Percentiles rank a stretch among this genome's conserved stretches.
These are phyloP conservation scores for Listrodromus nycthemerus DNA, from an alignment of 2,888 invertebrate species.

Conservation along the genomic window DNA sequence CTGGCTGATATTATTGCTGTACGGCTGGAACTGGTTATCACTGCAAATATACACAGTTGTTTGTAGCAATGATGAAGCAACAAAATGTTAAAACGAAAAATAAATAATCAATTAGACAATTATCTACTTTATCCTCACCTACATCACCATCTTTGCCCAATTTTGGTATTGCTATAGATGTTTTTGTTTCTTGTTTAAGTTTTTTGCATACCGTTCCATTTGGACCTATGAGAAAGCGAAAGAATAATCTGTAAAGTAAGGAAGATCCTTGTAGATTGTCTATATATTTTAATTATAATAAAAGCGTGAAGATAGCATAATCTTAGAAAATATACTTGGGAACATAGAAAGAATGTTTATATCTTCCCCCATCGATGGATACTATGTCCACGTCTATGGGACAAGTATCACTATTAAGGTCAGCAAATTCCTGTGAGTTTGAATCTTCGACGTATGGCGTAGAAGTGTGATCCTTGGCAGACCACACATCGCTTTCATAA, in stretches of 20 bases:
- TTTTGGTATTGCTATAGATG: slow-evolving; percentile 90
- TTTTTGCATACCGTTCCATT: slow-evolving; percentile 90
- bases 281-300: slow-evolving; percentile 35
- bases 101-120: not conserved
- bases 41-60: slow-evolving; percentile 83
- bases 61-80: not conserved
- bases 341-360: slow-evolving; percentile 47
- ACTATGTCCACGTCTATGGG: slow-evolving; percentile 38
- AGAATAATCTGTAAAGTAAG: slow-evolving; percentile 86
- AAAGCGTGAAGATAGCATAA: not conserved
- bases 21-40: slow-evolving; percentile 85
- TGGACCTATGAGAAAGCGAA: slow-evolving; percentile 91
- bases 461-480: slow-evolving; percentile 49
- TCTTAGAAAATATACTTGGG: slow-evolving; percentile 36
- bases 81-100: not conserved
- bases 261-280: slow-evolving; percentile 5
- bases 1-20: slow-evolving; percentile 90
- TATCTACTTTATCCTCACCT: slow-evolving; percentile 16
- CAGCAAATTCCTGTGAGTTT: slow-evolving; percentile 53
- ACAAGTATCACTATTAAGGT: slow-evolving; percentile 49
- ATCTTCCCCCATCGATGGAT: slow-evolving; percentile 21
- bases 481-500: slow-evolving; percentile 83
- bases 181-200: slow-evolving; percentile 91
- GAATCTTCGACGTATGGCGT: slow-evolving; percentile 53
- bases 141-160: slow-evolving; percentile 3